Conservation (phyloP, 1,140 invertebrate genomes). For the Drosophila asahinai region DNA sequence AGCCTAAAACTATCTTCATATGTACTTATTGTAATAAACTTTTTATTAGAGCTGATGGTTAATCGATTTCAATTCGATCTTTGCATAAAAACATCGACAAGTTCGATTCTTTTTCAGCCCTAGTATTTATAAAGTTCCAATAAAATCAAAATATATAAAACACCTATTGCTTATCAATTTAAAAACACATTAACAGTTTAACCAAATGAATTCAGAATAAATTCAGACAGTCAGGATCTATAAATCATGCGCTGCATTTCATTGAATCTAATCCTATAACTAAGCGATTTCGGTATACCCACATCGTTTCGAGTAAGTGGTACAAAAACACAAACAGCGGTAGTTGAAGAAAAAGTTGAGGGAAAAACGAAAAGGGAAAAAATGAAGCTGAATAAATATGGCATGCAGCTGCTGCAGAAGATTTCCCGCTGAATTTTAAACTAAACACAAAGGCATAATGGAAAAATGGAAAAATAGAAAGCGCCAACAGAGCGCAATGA, state of each 20-base stretch:
- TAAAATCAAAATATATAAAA: no score
- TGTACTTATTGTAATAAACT: no score
- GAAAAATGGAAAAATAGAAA: conserved; percentile 77
- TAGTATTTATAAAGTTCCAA: no score
- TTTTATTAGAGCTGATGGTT: no score
- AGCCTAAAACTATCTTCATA: no score
- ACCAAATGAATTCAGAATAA: not conserved
- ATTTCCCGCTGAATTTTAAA: conserved; percentile 76
- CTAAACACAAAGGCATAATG: conserved; percentile 75
- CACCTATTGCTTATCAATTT: not conserved
- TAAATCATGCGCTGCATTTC: no score
- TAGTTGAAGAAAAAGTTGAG: conserved; percentile 14
- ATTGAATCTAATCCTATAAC: not conserved
- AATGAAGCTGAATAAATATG: conserved; percentile 48
- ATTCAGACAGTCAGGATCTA: not conserved
- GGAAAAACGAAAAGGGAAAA: conserved; percentile 9
- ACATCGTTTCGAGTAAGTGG: not conserved
- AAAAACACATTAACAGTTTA: not conserved
- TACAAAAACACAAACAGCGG: conserved; percentile 30
- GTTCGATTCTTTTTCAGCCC: no score
- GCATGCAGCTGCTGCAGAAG: conserved; percentile 60
- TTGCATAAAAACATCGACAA: no score
- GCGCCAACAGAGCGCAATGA: conserved; percentile 78
- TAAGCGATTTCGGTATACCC: not conserved
- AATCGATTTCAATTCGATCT: no score